Conservation (phyloP, 1,140 invertebrate species). For the Lordiphosa clarofinis region DNA sequence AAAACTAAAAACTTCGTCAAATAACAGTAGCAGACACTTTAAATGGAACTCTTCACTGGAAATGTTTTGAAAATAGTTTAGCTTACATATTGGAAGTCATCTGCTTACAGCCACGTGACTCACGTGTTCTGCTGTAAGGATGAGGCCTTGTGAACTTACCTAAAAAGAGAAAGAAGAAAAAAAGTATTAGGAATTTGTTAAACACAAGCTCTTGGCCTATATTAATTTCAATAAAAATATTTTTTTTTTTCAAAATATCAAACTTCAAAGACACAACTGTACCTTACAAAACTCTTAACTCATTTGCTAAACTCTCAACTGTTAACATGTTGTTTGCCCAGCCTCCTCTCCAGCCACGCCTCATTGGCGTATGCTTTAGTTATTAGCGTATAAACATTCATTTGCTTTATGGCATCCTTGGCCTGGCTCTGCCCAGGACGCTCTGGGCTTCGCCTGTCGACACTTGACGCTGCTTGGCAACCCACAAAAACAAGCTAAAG, state of each 20-base stretch:
- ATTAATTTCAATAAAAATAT: not conserved
- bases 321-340: constrained; percentile 31
- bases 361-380: constrained; percentile 18
- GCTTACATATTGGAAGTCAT: constrained; percentile 33
- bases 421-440: not conserved
- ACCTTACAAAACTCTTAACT: constrained; percentile 2
- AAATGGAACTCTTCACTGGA: too few relatives aligned
- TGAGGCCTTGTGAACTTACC: constrained; percentile 60
- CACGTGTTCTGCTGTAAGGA: constrained; percentile 55
- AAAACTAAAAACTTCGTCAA: too few relatives aligned
- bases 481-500: constrained; percentile 12
- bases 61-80: constrained; percentile 8
- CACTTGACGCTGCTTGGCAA: constrained; percentile 54
- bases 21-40: too few relatives aligned
- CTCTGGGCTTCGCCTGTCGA: constrained; percentile 37
- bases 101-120: constrained; percentile 63
- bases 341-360: constrained; percentile 3
- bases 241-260: not conserved
- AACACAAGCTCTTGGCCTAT: not conserved
- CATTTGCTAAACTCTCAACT: constrained; percentile 38
- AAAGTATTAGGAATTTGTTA: not conserved
- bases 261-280: constrained; percentile 12
- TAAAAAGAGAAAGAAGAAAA: constrained; percentile 32
- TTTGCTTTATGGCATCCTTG: constrained; percentile 25
- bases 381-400: constrained; percentile 31